A percentile compares a stretch with the other conserved stretches of the same genome.
These are phyloP conservation scores for Labeo calbasu DNA, from an alignment of 2,797 vertebrate species.

Conservation along the genomic window DNA sequence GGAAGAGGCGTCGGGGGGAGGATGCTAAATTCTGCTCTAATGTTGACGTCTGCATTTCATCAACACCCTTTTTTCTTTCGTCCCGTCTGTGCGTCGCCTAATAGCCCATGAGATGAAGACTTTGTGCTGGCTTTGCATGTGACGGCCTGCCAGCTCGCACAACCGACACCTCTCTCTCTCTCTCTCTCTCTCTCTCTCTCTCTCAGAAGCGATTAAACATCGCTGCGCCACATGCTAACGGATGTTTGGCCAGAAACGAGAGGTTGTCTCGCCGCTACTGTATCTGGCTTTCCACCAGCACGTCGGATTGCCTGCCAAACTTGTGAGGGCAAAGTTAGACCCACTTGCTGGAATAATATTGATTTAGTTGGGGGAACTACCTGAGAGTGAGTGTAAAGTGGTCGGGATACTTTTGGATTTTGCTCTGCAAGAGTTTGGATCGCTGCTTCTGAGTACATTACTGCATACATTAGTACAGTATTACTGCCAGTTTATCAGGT, in stretches of 20 bases:
- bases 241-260: conserved; percentile 37
- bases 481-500: neutral
- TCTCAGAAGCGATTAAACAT: conserved; percentile 25
- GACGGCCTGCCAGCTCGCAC: conserved; percentile 47
- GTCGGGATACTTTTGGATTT: conserved; percentile 21
- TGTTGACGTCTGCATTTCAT: conserved; percentile 81
- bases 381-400: conserved; percentile 31
- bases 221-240: conserved; percentile 40
- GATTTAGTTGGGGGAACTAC: conserved; percentile 32
- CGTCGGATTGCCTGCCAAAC: conserved; percentile 20
- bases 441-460: neutral
- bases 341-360: conserved; percentile 44
- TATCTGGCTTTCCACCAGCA: conserved; percentile 38
- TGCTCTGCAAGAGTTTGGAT: neutral
- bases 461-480: neutral
- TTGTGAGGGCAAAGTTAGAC: conserved; percentile 41
- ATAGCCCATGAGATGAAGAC: conserved; percentile 60
- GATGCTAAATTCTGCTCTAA: conserved; percentile 76
- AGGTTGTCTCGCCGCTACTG: conserved; percentile 28
- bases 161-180: conserved; percentile 54
- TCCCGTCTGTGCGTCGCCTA: conserved; percentile 60
- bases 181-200: conserved; percentile 55
- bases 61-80: conserved; percentile 68
- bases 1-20: conserved; percentile 58
- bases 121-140: conserved; percentile 48